Evolutionary conservation across 1,140 invertebrate species (phyloP), one percentile per base, ranked within the genome.

Genomic region (Samia ricini): DNA sequence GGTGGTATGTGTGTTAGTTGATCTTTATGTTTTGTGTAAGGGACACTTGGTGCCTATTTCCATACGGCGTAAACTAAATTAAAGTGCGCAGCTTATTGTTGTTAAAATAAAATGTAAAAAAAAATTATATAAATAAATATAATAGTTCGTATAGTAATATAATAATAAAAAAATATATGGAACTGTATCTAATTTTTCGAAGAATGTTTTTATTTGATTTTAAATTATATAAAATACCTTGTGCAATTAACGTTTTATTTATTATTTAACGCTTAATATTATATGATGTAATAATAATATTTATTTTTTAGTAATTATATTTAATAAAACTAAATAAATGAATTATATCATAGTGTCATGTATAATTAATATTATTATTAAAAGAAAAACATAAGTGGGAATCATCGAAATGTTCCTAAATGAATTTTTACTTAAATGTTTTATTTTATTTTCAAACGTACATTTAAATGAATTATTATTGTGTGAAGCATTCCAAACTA

Each of bases 221-320:
- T 52, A 21, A n/a, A n/a, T n/a, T 51, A 18, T 49, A 49, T 22
- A 84, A 80, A 76, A 76, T 82, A 68, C 56, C 76, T 69, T 81
- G 87, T 89, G 87, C 85, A 89, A 89, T 88, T 81, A 79, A 82
- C 75, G 78, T 77, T 83, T 83, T 88, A 89, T 86, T 89, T 88
- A 88, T 85, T 79, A 65, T 79, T 80, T 81, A 84, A 80, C 61
- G 82, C 80, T 88, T 89, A 84, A 82, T 80, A 81, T 83, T 77
- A 52, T 52, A 51, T 51, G 15, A 49, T 49, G 20, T n/a, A n/a
- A 50, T 50, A 52, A 2, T 21, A 12, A 84, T 86, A 87, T 88
- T 89, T 85, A 83, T 87, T 89, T 84, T 83, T 87, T 88, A 87
- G 80, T 79, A 78, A 81, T 70, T 82, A 78, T 89, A 84, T 81